Base-by-base conservation (phyloP, 2,113 vertebrate species). In the Onychostoma macrolepis region DNA sequence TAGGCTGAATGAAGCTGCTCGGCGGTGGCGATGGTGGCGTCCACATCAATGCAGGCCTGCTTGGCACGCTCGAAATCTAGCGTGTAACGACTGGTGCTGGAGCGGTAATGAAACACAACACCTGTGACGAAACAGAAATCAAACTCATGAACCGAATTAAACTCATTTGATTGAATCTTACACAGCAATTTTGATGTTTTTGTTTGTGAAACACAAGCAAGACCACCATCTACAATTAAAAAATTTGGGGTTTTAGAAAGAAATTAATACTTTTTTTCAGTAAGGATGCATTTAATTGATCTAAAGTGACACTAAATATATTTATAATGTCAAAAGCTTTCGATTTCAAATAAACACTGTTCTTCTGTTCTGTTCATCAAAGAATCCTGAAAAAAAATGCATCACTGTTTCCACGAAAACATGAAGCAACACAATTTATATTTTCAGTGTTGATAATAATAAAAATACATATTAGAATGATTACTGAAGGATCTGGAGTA, bases 51-150 rank as follows among this genome's bases (percentile, higher is more conserved):
- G 80, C 98, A 99, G 41, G 95, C 94, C 63, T 93, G 91, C 67
- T 92, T 90, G 0, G 98, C 98, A 2, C 50, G 65, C 0, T 92
- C 92, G 63, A 97, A 99, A 80, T 96, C 94, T 91, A 99, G 89
- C 0, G 93, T 94, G 83, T 99, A 99, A 38, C 98, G 96, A 91
- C 95, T 96, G 24, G 72, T 93, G 3, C 91, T 90, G 0, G 96
- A 91, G 72, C 98, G 93, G 87, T 99, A 99, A 92, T 99, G 98
- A 93, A 99, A 99, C 6, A 99, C 97, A 21, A 98, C 97, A 75
- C 98, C 98, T 99, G 92, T 11, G 30, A 41, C 15, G 50, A 65
- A 45, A 80, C 63, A 56, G 0, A 78, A 71, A n/a, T 43, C 58
- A 67, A 43, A 2, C 12, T 30, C 26, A 24, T 17, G 2, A 43